Evolutionary conservation across 1,140 invertebrate species (phyloP), one percentile per base, ranked within the genome.

Genomic region (Antheraea pernyi): DNA sequence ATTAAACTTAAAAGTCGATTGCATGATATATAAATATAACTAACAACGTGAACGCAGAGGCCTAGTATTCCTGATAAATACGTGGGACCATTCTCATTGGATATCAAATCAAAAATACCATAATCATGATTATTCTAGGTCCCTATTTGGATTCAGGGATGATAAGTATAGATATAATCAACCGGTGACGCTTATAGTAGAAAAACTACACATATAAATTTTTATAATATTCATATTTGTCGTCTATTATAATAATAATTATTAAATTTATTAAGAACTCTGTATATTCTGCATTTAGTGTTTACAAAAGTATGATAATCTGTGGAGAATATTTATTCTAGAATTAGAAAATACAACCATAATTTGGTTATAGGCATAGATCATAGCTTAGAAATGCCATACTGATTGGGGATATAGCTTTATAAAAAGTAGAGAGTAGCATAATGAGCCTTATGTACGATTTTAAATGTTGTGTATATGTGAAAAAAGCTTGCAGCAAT

Each of bases 401-500:
- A 84, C 81, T 87, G 78, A 91, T 90, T 85, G 91, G 91, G 88
- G 81, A 89, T 86, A 92, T 89, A 93, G 91, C 91, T 93, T 93
- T 93, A 93, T 93, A 77, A 90, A 88, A 81, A 75, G 87, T 92
- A 92, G 91, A 70, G 42, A 71, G 78, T 86, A 88, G 80, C 61
- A 74, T 82, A 80, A 58, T 75, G 78, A 80, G 79, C 75, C 78
- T 83, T 81, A 81, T 73, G 75, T 69, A 81, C 75, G 68, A 48
- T 72, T 68, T 67, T 70, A 62, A 72, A 67, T 78, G 70, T 82
- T 79, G 74, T 73, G 11, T 53, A 13, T 13, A 13, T 70, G 63
- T 77, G 65, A 73, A 75, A 62, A 76, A 72, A 74, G 80, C 78
- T 78, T 79, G 67, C 59, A 71, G 59, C 63, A 70, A 65, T 73